These are phyloP conservation scores for Hermaeophaga mercurialis DNA, from an alignment of 2,888 invertebrate genomes.

Conservation along the genomic window DNA sequence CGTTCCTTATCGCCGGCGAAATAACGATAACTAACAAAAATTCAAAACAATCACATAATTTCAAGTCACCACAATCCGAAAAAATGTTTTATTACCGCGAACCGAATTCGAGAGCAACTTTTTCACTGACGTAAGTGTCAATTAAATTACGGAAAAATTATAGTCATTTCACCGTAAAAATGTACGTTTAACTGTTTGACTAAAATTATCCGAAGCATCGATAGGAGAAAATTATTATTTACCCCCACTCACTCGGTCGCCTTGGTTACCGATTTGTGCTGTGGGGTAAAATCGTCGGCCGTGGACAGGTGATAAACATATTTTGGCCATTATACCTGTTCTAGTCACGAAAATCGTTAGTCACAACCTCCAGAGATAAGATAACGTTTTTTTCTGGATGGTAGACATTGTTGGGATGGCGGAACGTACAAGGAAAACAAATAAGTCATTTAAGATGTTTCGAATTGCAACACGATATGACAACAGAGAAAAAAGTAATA, in stretches of 20 bases:
- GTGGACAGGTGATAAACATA: slow-evolving; percentile 16
- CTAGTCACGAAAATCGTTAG: slow-evolving; percentile 13
- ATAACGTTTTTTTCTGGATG: slow-evolving; percentile 9
- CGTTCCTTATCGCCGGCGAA: slow-evolving; percentile 2
- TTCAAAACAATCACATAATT: slow-evolving; percentile 4
- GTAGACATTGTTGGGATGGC: slow-evolving; percentile 1
- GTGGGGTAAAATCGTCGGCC: slow-evolving; percentile 32
- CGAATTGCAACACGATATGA: slow-evolving; percentile 5
- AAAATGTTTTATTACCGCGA: background rate
- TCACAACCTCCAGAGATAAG: slow-evolving; percentile 10
- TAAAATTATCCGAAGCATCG: background rate
- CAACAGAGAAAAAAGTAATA: background rate
- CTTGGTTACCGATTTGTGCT: slow-evolving; percentile 31
- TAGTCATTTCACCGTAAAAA: slow-evolving; percentile 20
- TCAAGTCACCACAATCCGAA: background rate
- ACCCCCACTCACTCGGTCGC: slow-evolving; percentile 32
- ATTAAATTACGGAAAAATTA: background rate
- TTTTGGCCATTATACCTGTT: background rate
- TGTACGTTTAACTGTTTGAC: slow-evolving; percentile 7
- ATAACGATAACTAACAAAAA: background rate
- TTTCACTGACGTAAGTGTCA: slow-evolving; percentile 20
- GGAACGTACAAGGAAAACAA: slow-evolving; percentile 2
- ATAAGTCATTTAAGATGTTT: slow-evolving; percentile 10
- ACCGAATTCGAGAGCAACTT: too few species aligned
- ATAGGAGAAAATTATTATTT: slow-evolving; percentile 27